Evolutionary conservation across 1,140 invertebrate genomes (phyloP), one percentile per base, ranked within the genome.

Genomic region (Zelostemma sp.): DNA sequence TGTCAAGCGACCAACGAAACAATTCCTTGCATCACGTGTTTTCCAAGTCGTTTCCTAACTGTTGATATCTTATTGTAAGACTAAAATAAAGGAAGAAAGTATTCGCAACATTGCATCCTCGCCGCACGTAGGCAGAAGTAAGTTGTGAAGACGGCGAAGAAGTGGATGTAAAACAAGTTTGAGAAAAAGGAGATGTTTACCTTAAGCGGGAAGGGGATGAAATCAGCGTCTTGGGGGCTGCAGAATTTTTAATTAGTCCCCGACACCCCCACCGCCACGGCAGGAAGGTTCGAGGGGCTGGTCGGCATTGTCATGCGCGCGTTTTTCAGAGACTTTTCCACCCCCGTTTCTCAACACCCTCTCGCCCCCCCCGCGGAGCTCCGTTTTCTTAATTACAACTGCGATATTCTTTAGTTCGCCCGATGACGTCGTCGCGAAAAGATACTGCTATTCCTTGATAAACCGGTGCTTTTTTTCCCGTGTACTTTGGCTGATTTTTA

Each of bases 301-400:
- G 75, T 66, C 74, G 75, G 79, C 80, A 84, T 84, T 84, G 84
- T 85, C 84, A 85, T 85, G 84, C 84, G 84, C 84, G 78, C 78
- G 78, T 85, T 85, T 85, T 85, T 84, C 80, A 80, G 47, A 79
- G 75, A 79, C 77, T 85, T 83, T 84, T 82, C 81, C 82, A 84
- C 77, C 83, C 82, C 76, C 77, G 62, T 47, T 72, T 41, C 71
- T 68, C 55, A 61, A 73, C 63, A 54, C 61, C 60, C 67, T 57
- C 66, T 61, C 53, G 43, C 45, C 59, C 61, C 58, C 59, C 57
- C 63, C 68, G 61, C 41, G 74, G 72, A 72, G 68, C 80, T 79
- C 73, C 80, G 81, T 81, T 85, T 85, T 85, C 83, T 85, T 85
- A 85, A 84, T 85, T 85, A 84, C 83, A 80, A 79, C 82, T 75